A percentile compares a stretch with the other conserved stretches of the same genome.
phyloP scores from a whole-genome alignment of 2,888 invertebrate genomes.

The Parapristionchus giblindavisi region DNA sequence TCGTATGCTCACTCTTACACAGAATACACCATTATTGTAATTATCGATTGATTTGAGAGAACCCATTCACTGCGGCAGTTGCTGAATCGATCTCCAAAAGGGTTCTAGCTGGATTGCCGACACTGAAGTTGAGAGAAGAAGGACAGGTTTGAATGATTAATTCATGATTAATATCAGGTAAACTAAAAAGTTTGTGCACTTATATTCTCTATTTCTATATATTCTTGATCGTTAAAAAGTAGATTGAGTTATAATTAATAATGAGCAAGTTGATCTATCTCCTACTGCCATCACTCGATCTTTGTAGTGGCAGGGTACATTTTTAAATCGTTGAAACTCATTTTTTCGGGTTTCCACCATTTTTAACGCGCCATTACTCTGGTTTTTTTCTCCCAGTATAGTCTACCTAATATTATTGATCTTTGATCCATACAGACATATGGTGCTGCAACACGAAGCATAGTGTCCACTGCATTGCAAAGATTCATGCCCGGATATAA shows the following conservation, averaged over 20 bases:
- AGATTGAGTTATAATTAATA: no score
- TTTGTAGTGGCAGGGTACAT: no score
- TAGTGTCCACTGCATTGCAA: constrained; percentile 1
- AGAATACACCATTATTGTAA: neutral
- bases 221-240: no score
- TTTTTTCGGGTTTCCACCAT: no score
- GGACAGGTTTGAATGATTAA: constrained; percentile 4
- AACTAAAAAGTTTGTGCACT: neutral
- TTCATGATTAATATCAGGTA: neutral
- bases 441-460: neutral
- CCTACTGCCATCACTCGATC: no score
- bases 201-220: neutral
- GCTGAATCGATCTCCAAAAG: constrained; percentile 4
- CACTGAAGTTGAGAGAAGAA: constrained; percentile 3
- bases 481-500: constrained; percentile 1
- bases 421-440: no score
- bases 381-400: no score
- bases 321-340: no score
- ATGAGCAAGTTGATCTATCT: no score
- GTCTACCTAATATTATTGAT: no score
- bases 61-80: neutral
- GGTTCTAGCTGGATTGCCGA: constrained; percentile 23
- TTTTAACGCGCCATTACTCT: no score
- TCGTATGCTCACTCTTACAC: no score
- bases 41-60: neutral